Percentiles rank a stretch among this genome's conserved stretches.
Conservation (phyloP, 2,797 vertebrate genomes). For the Sebastes matsubarae region DNA sequence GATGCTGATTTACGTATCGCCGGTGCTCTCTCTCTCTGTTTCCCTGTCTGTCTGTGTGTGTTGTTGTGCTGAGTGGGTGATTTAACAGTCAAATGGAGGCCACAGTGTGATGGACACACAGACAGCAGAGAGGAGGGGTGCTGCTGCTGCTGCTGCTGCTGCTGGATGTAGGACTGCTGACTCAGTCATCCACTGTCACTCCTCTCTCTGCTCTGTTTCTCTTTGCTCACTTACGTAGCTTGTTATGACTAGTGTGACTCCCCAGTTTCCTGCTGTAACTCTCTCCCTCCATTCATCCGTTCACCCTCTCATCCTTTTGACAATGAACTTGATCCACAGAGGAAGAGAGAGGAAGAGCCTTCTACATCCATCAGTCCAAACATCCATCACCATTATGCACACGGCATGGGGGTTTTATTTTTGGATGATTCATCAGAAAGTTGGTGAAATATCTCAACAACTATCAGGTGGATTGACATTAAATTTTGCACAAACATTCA, state of each 20-base stretch:
- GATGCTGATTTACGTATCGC: conserved; percentile 49
- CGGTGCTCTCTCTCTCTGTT: conserved; percentile 31
- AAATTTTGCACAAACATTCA: too few species aligned
- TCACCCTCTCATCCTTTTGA: conserved; percentile 7
- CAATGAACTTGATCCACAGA: conserved; percentile 53
- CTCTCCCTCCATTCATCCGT: conserved; percentile 18
- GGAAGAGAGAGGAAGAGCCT: conserved; percentile 38
- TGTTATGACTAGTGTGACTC: conserved; percentile 53
- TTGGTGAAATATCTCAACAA: not conserved
- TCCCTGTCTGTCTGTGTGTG: conserved; percentile 31
- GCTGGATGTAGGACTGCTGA: conserved; percentile 57
- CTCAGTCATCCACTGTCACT: conserved; percentile 50
- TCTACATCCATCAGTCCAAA: not conserved
- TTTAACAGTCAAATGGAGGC: conserved; percentile 84
- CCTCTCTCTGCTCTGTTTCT: conserved; percentile 20
- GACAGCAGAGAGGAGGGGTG: conserved; percentile 5
- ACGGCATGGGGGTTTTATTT: not conserved
- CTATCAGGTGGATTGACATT: too few species aligned
- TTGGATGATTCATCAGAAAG: too few species aligned
- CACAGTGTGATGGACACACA: conserved; percentile 58
- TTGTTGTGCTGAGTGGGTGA: conserved; percentile 75
- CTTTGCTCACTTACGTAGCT: conserved; percentile 39
- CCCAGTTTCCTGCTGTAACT: conserved; percentile 39
- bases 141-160: not conserved
- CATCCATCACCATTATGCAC: not conserved